Percentiles rank a stretch among this genome's conserved stretches.
These are phyloP conservation scores for Strigamia maritima DNA, from an alignment of 2,888 invertebrate species.

Conservation along the genomic window DNA sequence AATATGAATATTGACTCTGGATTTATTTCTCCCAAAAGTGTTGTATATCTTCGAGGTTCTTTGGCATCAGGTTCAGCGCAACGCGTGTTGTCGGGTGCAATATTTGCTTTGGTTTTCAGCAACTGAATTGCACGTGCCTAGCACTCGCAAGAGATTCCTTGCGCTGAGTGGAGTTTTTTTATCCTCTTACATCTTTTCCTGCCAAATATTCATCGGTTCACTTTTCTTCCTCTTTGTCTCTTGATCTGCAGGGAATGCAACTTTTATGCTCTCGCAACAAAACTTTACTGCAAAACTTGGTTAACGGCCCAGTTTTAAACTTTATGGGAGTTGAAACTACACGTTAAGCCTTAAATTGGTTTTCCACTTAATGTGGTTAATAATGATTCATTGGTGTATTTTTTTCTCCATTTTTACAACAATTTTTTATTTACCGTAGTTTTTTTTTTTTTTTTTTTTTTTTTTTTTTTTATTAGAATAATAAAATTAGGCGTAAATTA, in stretches of 20 bases:
- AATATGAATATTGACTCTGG: too few relatives aligned
- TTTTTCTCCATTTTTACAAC: neutral
- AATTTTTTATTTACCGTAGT: too few relatives aligned
- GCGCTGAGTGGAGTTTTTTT: neutral
- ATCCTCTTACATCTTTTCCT: neutral
- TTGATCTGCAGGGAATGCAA: neutral
- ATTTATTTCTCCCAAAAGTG: too few relatives aligned
- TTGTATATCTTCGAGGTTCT: too few relatives aligned
- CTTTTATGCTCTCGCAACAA: neutral
- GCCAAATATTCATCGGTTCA: neutral
- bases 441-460: neutral
- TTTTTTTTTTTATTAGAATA: too few relatives aligned
- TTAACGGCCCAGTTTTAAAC: too few relatives aligned
- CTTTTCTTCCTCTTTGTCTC: neutral
- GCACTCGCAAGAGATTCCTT: neutral
- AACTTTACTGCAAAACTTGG: too few relatives aligned
- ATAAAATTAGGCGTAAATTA: neutral
- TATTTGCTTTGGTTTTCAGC: neutral
- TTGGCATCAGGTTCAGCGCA: too few relatives aligned
- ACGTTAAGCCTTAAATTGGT: too few relatives aligned
- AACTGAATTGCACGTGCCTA: neutral
- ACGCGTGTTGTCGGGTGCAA: neutral
- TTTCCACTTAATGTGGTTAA: neutral
- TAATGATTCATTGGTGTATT: neutral
- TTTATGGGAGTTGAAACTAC: too few relatives aligned